These are phyloP conservation scores for Halichoerus grypus DNA, from an alignment of 2,113 vertebrate species.

Conservation along the genomic window DNA sequence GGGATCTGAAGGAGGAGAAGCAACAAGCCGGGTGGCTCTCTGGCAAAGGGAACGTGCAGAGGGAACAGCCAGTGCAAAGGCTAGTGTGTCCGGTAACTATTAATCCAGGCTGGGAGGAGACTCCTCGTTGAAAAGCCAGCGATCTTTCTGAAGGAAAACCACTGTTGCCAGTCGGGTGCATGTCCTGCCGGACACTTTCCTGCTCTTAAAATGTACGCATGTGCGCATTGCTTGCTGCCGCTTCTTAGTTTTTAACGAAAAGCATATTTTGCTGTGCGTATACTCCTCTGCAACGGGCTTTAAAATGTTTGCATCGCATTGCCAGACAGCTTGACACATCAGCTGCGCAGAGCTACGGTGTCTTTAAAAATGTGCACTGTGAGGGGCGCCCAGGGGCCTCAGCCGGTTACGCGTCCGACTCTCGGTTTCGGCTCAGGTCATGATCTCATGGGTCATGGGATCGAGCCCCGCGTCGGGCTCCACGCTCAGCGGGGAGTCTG, in stretches of 20 bases:
- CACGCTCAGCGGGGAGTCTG: neutral
- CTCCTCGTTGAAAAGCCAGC: neutral
- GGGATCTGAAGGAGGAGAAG: neutral
- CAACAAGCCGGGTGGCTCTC: neutral
- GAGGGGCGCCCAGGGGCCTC: too few relatives aligned
- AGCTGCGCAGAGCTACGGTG: neutral
- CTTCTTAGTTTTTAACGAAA: neutral
- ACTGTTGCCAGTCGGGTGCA: neutral
- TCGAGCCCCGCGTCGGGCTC: neutral
- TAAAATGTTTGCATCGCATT: neutral
- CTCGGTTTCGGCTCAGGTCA: neutral
- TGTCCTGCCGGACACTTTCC: neutral
- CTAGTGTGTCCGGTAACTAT: neutral
- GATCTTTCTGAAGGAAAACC: neutral
- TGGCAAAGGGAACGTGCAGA: neutral
- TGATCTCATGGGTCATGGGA: neutral
- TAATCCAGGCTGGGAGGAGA: neutral
- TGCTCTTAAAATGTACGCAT: neutral
- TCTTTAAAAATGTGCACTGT: neutral
- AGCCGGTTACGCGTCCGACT: neutral
- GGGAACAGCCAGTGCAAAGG: neutral
- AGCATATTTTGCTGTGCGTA: fast-evolving
- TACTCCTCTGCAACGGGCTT: neutral
- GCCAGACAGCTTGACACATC: neutral
- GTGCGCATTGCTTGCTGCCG: fast-evolving